These are phyloP conservation scores for Fringilla coelebs DNA, from an alignment of 2,797 vertebrate genomes.

Conservation along the genomic window DNA sequence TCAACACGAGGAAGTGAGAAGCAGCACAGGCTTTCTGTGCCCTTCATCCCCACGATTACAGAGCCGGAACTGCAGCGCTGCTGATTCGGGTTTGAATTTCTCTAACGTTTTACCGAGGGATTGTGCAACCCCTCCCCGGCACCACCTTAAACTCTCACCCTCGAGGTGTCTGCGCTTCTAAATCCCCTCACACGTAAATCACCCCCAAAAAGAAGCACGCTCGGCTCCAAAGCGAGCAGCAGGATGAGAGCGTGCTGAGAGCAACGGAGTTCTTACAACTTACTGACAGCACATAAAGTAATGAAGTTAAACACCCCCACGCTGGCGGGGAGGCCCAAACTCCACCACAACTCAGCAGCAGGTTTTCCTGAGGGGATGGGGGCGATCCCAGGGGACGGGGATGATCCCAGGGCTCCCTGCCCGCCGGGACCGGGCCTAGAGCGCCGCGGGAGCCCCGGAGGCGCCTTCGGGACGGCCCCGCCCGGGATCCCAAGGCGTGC, in stretches of 20 bases:
- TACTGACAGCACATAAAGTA: not conserved
- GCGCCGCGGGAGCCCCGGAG: not conserved
- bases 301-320: accelerated
- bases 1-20: accelerated
- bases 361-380: not conserved
- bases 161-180: not conserved
- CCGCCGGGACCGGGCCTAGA: not conserved
- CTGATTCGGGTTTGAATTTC: not conserved
- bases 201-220: too few relatives aligned
- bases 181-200: not conserved
- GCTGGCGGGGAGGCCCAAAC: not conserved
- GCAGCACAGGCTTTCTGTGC: not conserved
- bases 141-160: not conserved
- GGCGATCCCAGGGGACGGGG: accelerated
- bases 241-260: accelerated
- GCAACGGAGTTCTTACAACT: not conserved
- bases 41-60: accelerated
- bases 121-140: not conserved
- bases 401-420: accelerated
- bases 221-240: not conserved
- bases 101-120: not conserved
- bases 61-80: not conserved
- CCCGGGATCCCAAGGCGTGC: not conserved
- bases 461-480: not conserved
- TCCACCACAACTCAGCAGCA: not conserved